Base-by-base conservation (phyloP, 1,140 invertebrate genomes). In the Paracyclopina nana region DNA sequence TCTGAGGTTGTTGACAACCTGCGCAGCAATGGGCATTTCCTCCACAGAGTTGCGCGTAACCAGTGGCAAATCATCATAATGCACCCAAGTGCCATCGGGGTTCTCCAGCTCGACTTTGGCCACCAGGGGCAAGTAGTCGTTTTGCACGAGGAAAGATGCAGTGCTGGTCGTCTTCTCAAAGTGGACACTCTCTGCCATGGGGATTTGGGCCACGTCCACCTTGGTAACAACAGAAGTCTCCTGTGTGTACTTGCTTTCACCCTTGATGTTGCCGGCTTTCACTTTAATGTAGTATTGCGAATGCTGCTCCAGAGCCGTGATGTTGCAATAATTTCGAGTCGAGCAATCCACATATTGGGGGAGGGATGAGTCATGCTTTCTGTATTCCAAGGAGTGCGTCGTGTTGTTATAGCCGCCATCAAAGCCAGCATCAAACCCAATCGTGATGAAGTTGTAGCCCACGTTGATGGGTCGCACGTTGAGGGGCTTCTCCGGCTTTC, bases 341-440 rank as follows among this genome's bases (percentile, higher is more conserved):
- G 80, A 76, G 58, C 86, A 92, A 20, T 50, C 48, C 56, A 87
- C 80, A 34, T 79, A 73, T 59, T 86, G 81, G 54, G 75, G 71
- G 77, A 79, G 82, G 54, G 77, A 72, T 1, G 72, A 68, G 2
- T 72, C 68, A 1, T 73, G 69, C 0, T 70, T 69, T 14, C 5
- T 40, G 14, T 59, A 61, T 27, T 53, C 55, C 3, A 87, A 79
- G 56, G 81, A 81, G 62, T 82, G 87, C 58, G 83, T 83, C 0
- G 82, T 88, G 56, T 78, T 81, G 11, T 73, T 72, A 27, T 84
- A 60, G 0, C 85, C 85, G 0, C 87, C 86, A 64, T 91, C 81
- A 60, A 91, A 92, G 0, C 84, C 85, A 1, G 81, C 74, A 55
- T 80, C 76, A 83, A 83, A 91, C 27, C 71, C 69, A 1, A 91